A percentile compares a stretch with the other conserved stretches of the same genome.
These are phyloP conservation scores for Sphaerophoria rueppellii DNA, from an alignment of 2,888 invertebrate genomes.

Conservation along the genomic window DNA sequence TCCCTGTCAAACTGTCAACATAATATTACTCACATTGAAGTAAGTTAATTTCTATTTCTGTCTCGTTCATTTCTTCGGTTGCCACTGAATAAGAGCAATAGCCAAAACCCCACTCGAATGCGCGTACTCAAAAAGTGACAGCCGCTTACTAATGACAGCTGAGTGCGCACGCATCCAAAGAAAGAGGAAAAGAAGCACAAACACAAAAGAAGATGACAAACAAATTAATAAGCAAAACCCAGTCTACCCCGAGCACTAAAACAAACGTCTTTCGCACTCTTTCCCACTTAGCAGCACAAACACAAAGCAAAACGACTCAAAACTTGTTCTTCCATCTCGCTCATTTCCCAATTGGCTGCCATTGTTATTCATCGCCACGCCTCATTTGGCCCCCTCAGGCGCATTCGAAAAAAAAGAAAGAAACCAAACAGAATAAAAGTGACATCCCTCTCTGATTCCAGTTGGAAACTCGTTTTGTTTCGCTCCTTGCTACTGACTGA, in stretches of 20 bases:
- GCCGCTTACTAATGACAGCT: constrained; percentile 81
- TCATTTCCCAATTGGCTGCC: constrained; percentile 53
- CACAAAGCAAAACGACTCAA: constrained; percentile 14
- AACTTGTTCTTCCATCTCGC: constrained; percentile 40
- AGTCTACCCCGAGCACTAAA: constrained; percentile 21
- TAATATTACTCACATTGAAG: constrained; percentile 68
- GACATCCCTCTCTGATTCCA: constrained; percentile 62
- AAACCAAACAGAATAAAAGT: constrained; percentile 20
- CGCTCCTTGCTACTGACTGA: constrained; percentile 50
- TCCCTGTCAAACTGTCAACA: constrained; percentile 71
- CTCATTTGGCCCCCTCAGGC: constrained; percentile 28
- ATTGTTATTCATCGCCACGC: constrained; percentile 44
- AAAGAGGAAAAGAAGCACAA: constrained; percentile 7
- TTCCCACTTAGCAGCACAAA: constrained; percentile 12
- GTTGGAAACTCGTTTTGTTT: constrained; percentile 71
- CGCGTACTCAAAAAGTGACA: constrained; percentile 68
- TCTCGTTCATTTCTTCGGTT: constrained; percentile 5
- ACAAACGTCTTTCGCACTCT: constrained; percentile 28
- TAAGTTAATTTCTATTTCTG: constrained; percentile 11
- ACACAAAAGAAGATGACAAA: constrained; percentile 54
- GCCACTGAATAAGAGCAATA: constrained; percentile 38
- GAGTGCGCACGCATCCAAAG: constrained; percentile 77
- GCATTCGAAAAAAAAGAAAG: constrained; percentile 22
- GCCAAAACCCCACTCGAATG: constrained; percentile 67
- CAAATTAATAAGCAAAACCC: constrained; percentile 22